Conservation (phyloP, 2,797 vertebrate genomes). For the Betta splendens region DNA sequence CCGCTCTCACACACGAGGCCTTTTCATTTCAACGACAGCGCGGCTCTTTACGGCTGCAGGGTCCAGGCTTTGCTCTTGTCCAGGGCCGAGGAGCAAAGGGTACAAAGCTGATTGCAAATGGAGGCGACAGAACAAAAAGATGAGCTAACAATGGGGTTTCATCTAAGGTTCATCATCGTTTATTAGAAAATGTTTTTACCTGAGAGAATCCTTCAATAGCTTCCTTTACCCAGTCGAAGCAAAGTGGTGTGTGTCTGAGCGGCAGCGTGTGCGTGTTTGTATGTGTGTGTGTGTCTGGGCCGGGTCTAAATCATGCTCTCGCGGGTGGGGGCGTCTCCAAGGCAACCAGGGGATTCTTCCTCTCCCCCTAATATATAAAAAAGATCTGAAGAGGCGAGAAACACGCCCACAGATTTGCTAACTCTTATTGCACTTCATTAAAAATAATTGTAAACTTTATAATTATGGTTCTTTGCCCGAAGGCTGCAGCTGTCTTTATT, state of each 20-base stretch:
- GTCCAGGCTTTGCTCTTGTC: conserved; percentile 16
- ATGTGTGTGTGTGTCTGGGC: conserved; percentile 26
- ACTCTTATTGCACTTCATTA: conserved; percentile 73
- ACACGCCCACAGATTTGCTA: conserved; percentile 30
- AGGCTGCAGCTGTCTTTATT: conserved; percentile 19
- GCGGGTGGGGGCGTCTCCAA: conserved; percentile 51
- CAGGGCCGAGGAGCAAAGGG: conserved; percentile 15
- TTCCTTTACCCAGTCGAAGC: conserved; percentile 79
- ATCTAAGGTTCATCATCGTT: conserved; percentile 82
- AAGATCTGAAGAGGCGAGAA: conserved; percentile 39
- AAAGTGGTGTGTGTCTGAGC: conserved; percentile 66
- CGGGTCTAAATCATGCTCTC: conserved; percentile 63
- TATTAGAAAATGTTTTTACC: conserved; percentile 85
- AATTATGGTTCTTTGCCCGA: conserved; percentile 26
- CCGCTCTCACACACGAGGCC: conserved; percentile 11
- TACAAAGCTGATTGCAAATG: conserved; percentile 44
- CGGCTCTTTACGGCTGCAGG: conserved; percentile 1
- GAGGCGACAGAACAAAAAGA: conserved; percentile 72
- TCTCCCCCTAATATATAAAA: conserved; percentile 31
- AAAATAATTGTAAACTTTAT: conserved; percentile 54
- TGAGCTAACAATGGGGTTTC: conserved; percentile 76
- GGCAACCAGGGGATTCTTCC: conserved; percentile 30
- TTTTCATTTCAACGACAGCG: conserved; percentile 32
- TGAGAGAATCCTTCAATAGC: conserved; percentile 87
- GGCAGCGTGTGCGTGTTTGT: too few relatives aligned